Percentiles rank a stretch among this genome's conserved stretches.
Evolutionary conservation across 2,888 invertebrate genomes (phyloP).

Genomic region (Tenthredo amoena): DNA sequence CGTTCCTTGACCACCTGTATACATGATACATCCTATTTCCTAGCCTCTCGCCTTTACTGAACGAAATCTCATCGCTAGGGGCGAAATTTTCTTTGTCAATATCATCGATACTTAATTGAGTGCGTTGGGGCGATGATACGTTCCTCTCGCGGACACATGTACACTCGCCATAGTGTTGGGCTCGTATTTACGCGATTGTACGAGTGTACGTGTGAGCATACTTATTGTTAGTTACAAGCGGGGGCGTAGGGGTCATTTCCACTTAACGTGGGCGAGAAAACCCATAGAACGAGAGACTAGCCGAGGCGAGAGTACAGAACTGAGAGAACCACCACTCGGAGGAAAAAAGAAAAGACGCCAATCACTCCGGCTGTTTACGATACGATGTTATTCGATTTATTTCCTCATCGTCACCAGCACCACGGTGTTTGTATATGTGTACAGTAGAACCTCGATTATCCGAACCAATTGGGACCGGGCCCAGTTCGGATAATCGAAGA

Average conservation of each 20-base stretch:
- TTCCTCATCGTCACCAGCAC: slow-evolving; percentile 64
- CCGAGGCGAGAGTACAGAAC: not conserved
- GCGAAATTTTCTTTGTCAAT: slow-evolving; percentile 47
- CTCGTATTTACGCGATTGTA: not conserved
- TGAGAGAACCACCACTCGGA: slow-evolving; percentile 6
- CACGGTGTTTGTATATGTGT: not conserved
- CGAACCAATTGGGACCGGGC: too few relatives aligned
- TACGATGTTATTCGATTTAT: slow-evolving; percentile 29
- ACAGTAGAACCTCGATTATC: too few relatives aligned
- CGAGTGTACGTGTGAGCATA: slow-evolving; percentile 16
- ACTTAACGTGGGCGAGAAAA: slow-evolving; percentile 35
- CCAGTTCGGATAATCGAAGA: too few relatives aligned
- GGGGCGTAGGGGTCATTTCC: slow-evolving; percentile 41
- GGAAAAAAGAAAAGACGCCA: slow-evolving; percentile 39
- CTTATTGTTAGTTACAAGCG: slow-evolving; percentile 31
- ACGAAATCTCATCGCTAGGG: slow-evolving; percentile 7
- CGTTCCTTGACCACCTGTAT: not conserved
- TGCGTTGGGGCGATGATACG: slow-evolving; percentile 28
- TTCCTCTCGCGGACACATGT: not conserved
- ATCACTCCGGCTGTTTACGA: slow-evolving; percentile 38
- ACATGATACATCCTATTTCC: not conserved
- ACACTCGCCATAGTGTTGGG: not conserved
- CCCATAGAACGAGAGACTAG: slow-evolving; percentile 6
- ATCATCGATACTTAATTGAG: slow-evolving; percentile 48
- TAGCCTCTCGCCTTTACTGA: not conserved